Evolutionary conservation across 2,888 invertebrate species (phyloP).

Genomic region (Watsonalla cultraria): DNA sequence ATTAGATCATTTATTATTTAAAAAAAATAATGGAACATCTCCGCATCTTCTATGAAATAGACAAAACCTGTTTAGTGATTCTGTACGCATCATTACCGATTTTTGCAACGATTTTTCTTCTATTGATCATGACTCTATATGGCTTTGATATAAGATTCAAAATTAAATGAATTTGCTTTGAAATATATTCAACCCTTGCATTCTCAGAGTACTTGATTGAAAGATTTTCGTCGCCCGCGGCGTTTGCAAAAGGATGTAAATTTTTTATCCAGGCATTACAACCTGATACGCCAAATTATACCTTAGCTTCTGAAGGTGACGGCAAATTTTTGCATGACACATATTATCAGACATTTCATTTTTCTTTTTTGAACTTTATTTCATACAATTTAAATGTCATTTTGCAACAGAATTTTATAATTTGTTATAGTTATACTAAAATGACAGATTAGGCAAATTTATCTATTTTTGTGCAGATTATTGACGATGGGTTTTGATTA

Average conservation of each 20-base stretch:
- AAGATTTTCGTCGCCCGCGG: constrained; percentile 46
- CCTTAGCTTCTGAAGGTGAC: neutral
- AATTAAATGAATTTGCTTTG: constrained; percentile 8
- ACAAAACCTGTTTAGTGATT: constrained; percentile 73
- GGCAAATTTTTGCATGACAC: neutral
- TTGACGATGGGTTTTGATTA: constrained; percentile 45
- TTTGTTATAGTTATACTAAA: constrained; percentile 7
- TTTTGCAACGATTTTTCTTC: constrained; percentile 9
- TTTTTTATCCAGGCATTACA: constrained; percentile 36
- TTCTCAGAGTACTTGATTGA: constrained; percentile 30
- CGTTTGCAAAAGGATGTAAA: constrained; percentile 53
- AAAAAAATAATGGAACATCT: constrained; percentile 38
- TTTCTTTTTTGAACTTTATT: neutral
- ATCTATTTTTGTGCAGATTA: constrained; percentile 21
- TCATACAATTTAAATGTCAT: neutral
- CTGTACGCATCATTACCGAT: constrained; percentile 60
- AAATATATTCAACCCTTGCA: constrained; percentile 22
- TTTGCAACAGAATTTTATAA: neutral
- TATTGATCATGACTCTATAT: constrained; percentile 18
- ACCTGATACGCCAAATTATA: constrained; percentile 2
- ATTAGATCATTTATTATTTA: constrained; percentile 50
- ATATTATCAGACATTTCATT: neutral
- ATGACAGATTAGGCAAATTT: constrained; percentile 62
- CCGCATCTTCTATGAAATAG: constrained; percentile 59
- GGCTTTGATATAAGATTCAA: constrained; percentile 8